A percentile compares a stretch with the other conserved stretches of the same genome.
Evolutionary conservation across 2,113 vertebrate genomes (phyloP).

Genomic region (Gallinago jamesoni): DNA sequence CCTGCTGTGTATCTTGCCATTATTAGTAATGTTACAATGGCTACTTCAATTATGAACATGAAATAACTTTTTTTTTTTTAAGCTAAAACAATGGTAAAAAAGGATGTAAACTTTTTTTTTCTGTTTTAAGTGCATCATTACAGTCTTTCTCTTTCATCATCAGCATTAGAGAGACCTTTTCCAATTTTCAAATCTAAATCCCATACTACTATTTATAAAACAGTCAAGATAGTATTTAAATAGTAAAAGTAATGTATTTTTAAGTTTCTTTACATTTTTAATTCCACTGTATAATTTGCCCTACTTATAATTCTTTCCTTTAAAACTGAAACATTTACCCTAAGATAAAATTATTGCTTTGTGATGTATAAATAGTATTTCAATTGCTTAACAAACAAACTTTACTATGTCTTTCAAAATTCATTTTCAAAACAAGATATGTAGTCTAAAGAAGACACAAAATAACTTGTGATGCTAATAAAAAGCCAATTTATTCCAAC

Average conservation of each 20-base stretch:
- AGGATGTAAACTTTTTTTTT: neutral
- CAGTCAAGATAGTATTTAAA: fast-evolving
- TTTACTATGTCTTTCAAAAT: neutral
- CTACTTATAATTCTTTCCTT: neutral
- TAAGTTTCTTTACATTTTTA: neutral
- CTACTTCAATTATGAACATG: neutral
- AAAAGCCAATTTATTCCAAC: neutral
- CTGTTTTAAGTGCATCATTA: neutral
- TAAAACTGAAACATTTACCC: neutral
- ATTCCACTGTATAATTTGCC: neutral
- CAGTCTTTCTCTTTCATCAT: neutral
- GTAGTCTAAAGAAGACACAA: neutral
- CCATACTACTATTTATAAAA: neutral
- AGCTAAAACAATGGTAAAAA: neutral
- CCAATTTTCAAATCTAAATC: neutral
- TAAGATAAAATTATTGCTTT: neutral
- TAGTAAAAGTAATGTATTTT: neutral
- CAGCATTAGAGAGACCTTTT: neutral
- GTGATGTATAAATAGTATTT: neutral
- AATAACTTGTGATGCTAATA: neutral
- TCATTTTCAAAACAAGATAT: neutral
- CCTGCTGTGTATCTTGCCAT: neutral
- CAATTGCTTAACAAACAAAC: neutral
- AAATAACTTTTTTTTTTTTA: neutral
- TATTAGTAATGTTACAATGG: neutral